Percentiles rank a stretch among this genome's conserved stretches.
Evolutionary conservation across 1,140 invertebrate species (phyloP).

Genomic region (Ooceraea biroi): DNA sequence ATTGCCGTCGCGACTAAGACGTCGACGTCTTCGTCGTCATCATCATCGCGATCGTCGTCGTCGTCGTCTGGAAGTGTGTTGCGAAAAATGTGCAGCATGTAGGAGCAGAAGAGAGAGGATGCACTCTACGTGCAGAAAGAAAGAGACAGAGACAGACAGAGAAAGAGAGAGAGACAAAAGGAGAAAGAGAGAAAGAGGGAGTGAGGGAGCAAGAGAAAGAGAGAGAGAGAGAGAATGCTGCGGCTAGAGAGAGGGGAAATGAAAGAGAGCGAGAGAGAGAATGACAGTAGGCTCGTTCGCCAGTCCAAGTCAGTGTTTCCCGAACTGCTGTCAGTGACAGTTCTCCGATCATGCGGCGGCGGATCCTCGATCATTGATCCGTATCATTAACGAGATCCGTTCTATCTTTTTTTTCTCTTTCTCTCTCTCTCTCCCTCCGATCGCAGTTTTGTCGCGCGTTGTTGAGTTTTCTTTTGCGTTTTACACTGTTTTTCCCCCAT

Average conservation of each 20-base stretch:
- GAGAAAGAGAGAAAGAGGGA: constrained; percentile 1
- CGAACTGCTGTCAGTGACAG: constrained; percentile 86
- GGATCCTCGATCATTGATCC: constrained; percentile 67
- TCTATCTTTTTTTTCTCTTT: too few species aligned
- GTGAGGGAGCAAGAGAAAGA: neutral
- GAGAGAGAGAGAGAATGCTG: constrained; percentile 28
- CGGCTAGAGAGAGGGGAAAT: constrained; percentile 42
- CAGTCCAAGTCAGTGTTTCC: constrained; percentile 83
- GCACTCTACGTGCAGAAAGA: constrained; percentile 19
- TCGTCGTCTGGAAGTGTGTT: constrained; percentile 8
- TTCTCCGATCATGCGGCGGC: constrained; percentile 78
- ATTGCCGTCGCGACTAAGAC: constrained; percentile 76
- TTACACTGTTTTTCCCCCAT: neutral
- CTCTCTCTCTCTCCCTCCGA: neutral
- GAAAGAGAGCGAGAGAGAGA: constrained; percentile 51
- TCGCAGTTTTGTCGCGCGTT: constrained; percentile 4
- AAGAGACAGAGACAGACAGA: constrained; percentile 3
- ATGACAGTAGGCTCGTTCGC: constrained; percentile 69
- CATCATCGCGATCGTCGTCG: constrained; percentile 5
- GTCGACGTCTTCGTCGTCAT: constrained; percentile 25
- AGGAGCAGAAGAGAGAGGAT: constrained; percentile 30
- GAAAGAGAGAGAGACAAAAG: constrained; percentile 38
- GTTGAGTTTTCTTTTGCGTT: neutral
- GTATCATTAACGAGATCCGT: constrained; percentile 41
- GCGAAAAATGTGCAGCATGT: constrained; percentile 30